Evolutionary conservation across 2,113 vertebrate genomes (phyloP).

Genomic region (Chauna torquata): DNA sequence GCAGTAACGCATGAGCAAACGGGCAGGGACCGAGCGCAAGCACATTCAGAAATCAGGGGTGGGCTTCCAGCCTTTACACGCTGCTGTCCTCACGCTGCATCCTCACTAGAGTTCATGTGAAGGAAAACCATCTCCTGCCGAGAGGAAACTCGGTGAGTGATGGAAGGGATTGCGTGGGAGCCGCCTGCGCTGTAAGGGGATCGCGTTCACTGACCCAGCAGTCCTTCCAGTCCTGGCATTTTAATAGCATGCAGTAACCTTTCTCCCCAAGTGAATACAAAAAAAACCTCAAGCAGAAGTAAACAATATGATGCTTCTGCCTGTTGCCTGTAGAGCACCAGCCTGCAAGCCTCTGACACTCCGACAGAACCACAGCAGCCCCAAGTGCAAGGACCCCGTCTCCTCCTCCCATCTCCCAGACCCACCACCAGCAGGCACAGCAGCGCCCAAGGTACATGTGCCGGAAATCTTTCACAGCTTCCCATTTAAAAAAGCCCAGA

Average conservation of each 20-base stretch:
- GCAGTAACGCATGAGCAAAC: fast-evolving
- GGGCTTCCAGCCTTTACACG: not conserved
- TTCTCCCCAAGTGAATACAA: fast-evolving
- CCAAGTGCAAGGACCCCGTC: not conserved
- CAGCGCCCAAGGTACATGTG: fast-evolving
- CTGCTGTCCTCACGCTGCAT: not conserved
- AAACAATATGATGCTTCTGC: fast-evolving
- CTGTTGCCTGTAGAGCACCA: not conserved
- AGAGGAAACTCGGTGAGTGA: fast-evolving
- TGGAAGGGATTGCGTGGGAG: not conserved
- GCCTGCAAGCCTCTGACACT: not conserved
- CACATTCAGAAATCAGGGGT: fast-evolving
- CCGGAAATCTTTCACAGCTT: fast-evolving
- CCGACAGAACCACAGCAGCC: fast-evolving
- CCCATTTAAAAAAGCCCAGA: not conserved
- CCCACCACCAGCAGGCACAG: not conserved
- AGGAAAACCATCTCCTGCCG: fast-evolving
- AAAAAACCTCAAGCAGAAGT: too few relatives aligned
- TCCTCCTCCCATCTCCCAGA: not conserved
- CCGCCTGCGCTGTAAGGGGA: not conserved
- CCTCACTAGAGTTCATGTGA: fast-evolving
- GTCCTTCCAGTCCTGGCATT: not conserved
- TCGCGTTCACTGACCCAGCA: not conserved
- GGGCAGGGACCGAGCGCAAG: fast-evolving
- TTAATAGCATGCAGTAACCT: not conserved